Evolutionary conservation across 2,797 vertebrate species (phyloP), one percentile per base, ranked within the genome.

Genomic region (Eulemur coronatus): DNA sequence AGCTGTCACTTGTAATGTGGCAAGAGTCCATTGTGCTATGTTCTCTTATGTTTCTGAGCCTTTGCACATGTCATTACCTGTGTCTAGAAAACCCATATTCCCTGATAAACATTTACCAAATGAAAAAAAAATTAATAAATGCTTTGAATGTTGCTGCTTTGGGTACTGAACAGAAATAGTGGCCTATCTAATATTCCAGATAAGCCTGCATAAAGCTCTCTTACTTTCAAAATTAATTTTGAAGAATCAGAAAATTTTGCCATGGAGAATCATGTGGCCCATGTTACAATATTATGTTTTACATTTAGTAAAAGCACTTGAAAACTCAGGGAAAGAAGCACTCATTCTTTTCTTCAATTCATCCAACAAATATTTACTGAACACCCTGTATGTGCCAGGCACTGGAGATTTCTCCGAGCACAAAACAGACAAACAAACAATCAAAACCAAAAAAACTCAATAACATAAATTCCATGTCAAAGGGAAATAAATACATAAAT

Each of bases 141-240:
- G 33, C 72, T 93, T 95, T 79, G 78, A 50, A 93, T 97, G 89
- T 85, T 95, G 86, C 86, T 96, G 89, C 69, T 96, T 85, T 96
- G 91, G 94, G 94, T 94, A 61, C 67, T 94, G 73, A 97, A 89
- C 38, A 97, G 93, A 98, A 97, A 93, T 76, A 95, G 89, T 88
- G 70, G 72, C 33, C 81, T 87, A 94, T 75, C 82, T 97, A 96
- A 96, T 96, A 96, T 93, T 95, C 59, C 70, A 38, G 57, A 96
- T 94, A 93, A 90, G 63, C 33, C 38, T 95, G 33, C 63, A 90
- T 78, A 95, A 96, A 94, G 52, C 89, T 69, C 28, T 97, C 50
- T 95, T 95, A 95, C 69, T 96, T 94, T 97, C 59, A 91, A 97
- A 97, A 97, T 97, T 97, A 97, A 98, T 96, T 97, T 98, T 96